phyloP scores from a whole-genome alignment of 2,113 vertebrate species.

The Hypomesus transpacificus region DNA sequence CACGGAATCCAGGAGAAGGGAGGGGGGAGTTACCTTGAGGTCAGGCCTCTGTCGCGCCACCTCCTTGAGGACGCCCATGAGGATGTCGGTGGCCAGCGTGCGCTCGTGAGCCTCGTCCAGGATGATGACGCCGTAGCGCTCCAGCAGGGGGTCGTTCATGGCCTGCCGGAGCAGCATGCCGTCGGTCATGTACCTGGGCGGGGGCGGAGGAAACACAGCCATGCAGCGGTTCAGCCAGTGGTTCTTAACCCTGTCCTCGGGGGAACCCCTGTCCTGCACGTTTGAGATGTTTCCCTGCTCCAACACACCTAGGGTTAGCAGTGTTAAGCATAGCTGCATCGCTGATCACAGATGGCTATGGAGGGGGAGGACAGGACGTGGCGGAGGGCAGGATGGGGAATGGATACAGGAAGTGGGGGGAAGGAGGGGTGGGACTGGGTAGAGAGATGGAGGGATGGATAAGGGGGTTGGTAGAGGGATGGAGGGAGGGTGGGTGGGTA shows the following conservation, averaged over 20 bases:
- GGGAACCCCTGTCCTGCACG: no score
- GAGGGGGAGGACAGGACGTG: background rate
- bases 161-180: constrained; percentile 96
- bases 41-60: constrained; percentile 90
- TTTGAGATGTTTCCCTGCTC: no score
- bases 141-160: constrained; percentile 96
- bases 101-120: constrained; percentile 96
- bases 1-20: background rate
- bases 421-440: no score
- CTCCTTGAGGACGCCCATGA: constrained; percentile 96
- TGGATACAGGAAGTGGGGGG: background rate
- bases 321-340: no score
- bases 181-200: constrained; percentile 90
- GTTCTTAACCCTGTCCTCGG: no score
- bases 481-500: background rate
- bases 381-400: background rate
- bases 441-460: no score
- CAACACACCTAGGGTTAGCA: no score
- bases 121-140: constrained; percentile 94
- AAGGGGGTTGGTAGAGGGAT: no score
- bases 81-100: constrained; percentile 94
- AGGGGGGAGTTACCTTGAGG: constrained; percentile 82
- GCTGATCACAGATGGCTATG: no score
- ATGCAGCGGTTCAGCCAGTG: no score
- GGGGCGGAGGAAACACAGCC: background rate